Base-by-base conservation (phyloP, 2,888 invertebrate genomes). In the Glyphotaelius pellucidus region DNA sequence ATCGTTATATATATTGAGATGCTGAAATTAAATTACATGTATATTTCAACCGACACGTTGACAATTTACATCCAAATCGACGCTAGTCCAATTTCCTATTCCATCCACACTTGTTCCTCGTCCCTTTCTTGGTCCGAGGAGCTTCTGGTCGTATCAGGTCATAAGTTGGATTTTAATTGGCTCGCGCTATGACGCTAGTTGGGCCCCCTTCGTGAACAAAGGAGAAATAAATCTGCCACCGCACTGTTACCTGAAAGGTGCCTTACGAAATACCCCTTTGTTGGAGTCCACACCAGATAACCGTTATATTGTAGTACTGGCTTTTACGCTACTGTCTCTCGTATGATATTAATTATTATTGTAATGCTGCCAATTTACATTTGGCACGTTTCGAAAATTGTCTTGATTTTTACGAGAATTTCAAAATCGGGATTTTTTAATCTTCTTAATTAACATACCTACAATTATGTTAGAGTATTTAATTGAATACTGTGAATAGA, bases 141-240 rank as follows among this genome's bases (percentile, higher is more conserved):
- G 42, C 42, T 38, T 4, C n/a, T 38, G 85, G 31, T 52, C 15
- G 30, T 30, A 87, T 87, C 52, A 31, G 87, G 87, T 52, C 67
- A 90, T 90, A 90, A 80, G 38, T 90, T 81, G 9, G 25, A 42
- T 90, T 83, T 90, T 90, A 90, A 90, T 90, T 90, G 90, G 90
- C 80, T 83, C 90, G 19, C 90, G 31, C 31, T 81, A 90, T 83
- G 90, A 90, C 90, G 79, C 32, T 83, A 90, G 81, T 90, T 47
- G 80, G 80, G n/a, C 90, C 81, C 90, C 80, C 80, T 80, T 25
- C 19, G 31, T 79, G n/a, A 90, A 90, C 90, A 90, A 90, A 90
- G 47, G 90, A 80, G 42, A 38, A 35, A 90, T 90, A 90, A 90
- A 90, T 90, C 90, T 31, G 19, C 42, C 38, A n/a, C 52, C 4